phyloP scores from a whole-genome alignment of 30 jellyfish, hydroid and myxozoan species.

The Hydra vulgaris region DNA sequence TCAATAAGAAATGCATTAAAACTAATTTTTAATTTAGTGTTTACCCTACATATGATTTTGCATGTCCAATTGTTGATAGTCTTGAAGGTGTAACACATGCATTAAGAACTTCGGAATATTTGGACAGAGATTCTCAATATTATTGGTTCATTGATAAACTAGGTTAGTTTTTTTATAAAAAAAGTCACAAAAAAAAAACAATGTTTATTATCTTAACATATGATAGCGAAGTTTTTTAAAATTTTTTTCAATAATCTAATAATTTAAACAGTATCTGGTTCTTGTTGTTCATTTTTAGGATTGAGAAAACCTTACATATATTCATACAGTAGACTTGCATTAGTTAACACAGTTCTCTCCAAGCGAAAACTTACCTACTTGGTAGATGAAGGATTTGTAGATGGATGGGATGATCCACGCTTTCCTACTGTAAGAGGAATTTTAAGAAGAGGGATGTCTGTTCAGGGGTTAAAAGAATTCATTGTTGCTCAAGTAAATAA shows the following conservation, averaged over 20 bases:
- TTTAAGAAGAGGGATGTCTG: conserved; percentile 82
- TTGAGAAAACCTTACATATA: conserved; percentile 72
- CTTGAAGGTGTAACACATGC: conserved; percentile 99
- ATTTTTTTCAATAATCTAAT: too few relatives aligned
- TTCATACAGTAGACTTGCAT: conserved; percentile 82
- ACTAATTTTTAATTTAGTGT: conserved; percentile 44
- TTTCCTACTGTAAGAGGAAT: conserved; percentile 94
- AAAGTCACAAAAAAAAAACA: too few relatives aligned
- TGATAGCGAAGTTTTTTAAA: too few relatives aligned
- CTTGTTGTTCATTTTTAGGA: conserved; percentile 17
- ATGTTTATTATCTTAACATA: too few relatives aligned
- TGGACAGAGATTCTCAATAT: conserved; percentile 83
- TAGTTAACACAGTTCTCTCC: conserved; percentile 83
- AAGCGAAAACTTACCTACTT: conserved; percentile 82
- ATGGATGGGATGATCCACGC: conserved; percentile 98
- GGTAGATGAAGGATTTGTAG: conserved; percentile 84
- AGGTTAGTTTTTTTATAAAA: conserved; percentile 31
- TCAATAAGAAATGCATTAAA: conserved; percentile 2
- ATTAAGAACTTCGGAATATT: conserved; percentile 91
- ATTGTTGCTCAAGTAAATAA: conserved; percentile 74
- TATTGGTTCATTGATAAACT: conserved; percentile 75
- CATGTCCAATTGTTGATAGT: conserved; percentile 98
- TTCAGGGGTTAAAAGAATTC: conserved; percentile 84
- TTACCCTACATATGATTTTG: conserved; percentile 97
- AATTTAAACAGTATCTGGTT: too few relatives aligned